Base-by-base conservation (phyloP, 2,113 vertebrate species). In the Centrocercus urophasianus region DNA sequence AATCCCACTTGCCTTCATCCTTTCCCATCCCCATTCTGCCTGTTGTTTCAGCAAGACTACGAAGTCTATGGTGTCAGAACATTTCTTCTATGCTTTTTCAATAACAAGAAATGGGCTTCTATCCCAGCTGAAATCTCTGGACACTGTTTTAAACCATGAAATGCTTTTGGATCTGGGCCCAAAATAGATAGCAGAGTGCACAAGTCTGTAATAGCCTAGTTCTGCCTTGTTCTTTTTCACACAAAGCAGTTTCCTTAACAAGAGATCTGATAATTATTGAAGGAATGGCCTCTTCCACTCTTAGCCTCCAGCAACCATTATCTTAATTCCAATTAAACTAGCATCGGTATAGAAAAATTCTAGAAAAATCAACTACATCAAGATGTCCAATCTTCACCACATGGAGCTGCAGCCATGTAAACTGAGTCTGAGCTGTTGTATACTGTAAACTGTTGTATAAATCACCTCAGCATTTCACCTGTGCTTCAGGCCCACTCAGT, bases 181-280 rank as follows among this genome's bases (percentile, higher is more conserved):
- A 1, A 89, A 95, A 73, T 11, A 91, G 93, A 95, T 8, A 95
- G 64, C 64, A 59, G 72, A 0, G 0, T 47, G 76, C 60, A 60
- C 34, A 74, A 52, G 60, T 43, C 47, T 89, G 34, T 88, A 93
- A 88, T 38, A 92, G 47, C 10, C 2, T 83, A 48, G 61, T 27
- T 84, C 57, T 88, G 69, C 83, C 86, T 94, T 78, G 36, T 36
- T 86, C 83, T 81, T 86, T 76, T 86, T 83, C 82, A 93, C 65
- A 83, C 0, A 0, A 56, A 93, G 75, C 78, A 67, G 87, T 91
- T 92, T 93, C 60, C 71, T 92, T 91, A 82, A 94, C 63, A 82
- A 34, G 64, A 82, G 64, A 91, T 91, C 67, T 89, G 78, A 89
- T 93, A 95, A 93, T 95, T 91, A 89, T 48, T 56, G 72, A 77